These are phyloP conservation scores for Lordiphosa fenestrarum DNA, from an alignment of 2,888 invertebrate species.

Conservation along the genomic window DNA sequence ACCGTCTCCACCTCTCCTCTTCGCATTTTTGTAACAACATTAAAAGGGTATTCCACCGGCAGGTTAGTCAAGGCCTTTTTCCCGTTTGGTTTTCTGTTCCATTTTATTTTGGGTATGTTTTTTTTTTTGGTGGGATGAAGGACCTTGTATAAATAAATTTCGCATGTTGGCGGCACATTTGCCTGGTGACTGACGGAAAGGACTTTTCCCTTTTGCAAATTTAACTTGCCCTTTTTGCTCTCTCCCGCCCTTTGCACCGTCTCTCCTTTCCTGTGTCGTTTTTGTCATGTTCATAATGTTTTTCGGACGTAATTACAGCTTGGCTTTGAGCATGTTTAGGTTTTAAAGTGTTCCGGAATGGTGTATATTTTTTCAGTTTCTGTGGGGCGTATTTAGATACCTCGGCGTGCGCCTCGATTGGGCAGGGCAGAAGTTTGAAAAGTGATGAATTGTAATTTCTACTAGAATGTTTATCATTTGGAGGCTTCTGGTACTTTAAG, in stretches of 20 bases:
- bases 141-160: conserved; percentile 53
- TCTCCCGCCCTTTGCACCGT: conserved; percentile 11
- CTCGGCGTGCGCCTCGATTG: conserved; percentile 1
- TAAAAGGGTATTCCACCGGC: no score
- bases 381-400: not conserved
- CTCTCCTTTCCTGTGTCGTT: conserved; percentile 5
- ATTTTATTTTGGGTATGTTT: conserved; percentile 20
- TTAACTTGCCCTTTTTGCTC: conserved; percentile 25
- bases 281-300: conserved; percentile 45
- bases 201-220: conserved; percentile 28
- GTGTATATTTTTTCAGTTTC: conserved; percentile 4
- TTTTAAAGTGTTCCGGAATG: conserved; percentile 41
- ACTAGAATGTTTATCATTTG: no score
- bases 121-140: no score
- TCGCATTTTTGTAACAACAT: no score
- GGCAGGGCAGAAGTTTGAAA: not conserved
- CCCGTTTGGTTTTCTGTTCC: conserved; percentile 8
- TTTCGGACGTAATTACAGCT: conserved; percentile 60
- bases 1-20: no score
- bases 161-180: conserved; percentile 60
- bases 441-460: no score
- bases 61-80: not conserved
- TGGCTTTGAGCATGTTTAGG: conserved; percentile 46
- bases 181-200: conserved; percentile 26
- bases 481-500: not conserved